A percentile compares a stretch with the other conserved stretches of the same genome.
Evolutionary conservation across 92 coral and sea anemone species (phyloP).

Genomic region (Pocillopora meandrina): DNA sequence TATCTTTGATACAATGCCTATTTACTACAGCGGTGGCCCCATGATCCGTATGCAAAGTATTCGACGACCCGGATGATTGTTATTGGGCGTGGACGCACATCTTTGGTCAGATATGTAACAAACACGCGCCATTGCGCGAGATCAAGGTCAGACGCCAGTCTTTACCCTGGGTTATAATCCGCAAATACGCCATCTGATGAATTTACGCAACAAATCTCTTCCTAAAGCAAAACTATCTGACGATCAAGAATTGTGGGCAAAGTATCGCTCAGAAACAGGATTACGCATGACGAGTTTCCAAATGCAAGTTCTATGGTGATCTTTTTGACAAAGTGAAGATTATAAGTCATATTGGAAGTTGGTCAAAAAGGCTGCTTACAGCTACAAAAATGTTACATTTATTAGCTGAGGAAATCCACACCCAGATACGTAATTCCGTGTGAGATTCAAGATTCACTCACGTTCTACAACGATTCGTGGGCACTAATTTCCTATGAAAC

Average conservation of each 20-base stretch:
- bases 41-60: constrained; percentile 51
- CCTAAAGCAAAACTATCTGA: constrained; percentile 16
- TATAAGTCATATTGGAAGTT: background rate
- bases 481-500: no score
- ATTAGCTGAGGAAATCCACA: no score
- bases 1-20: no score
- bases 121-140: constrained; percentile 44
- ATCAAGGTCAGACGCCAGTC: constrained; percentile 63
- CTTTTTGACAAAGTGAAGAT: constrained; percentile 3
- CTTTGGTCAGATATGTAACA: constrained; percentile 40
- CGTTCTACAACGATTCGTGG: no score
- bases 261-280: background rate
- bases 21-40: constrained; percentile 5
- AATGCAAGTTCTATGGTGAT: background rate
- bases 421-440: no score
- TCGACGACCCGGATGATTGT: constrained; percentile 46
- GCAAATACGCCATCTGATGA: constrained; percentile 64
- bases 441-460: no score
- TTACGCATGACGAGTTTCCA: background rate
- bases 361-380: no score
- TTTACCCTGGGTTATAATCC: constrained; percentile 59
- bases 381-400: no score
- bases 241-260: constrained; percentile 24
- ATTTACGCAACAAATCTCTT: constrained; percentile 47
- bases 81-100: constrained; percentile 57